phyloP scores from a whole-genome alignment of 2,113 vertebrate species.

The Clupea harengus region DNA sequence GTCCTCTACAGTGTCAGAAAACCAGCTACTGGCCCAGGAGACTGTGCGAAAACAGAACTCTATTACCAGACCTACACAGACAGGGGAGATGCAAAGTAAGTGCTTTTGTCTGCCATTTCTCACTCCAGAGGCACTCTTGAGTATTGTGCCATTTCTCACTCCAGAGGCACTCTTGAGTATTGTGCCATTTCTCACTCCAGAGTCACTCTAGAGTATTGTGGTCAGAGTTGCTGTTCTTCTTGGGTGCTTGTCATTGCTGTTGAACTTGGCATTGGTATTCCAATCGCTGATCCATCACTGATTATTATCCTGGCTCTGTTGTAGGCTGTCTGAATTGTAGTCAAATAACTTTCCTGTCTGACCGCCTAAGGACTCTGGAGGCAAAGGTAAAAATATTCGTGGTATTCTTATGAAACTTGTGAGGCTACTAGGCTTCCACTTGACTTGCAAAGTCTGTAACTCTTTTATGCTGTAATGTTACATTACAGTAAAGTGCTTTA shows the following conservation, averaged over 20 bases:
- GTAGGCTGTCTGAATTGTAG: slow-evolving; percentile 92
- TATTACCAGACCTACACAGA: slow-evolving; percentile 57
- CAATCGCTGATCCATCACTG: neutral
- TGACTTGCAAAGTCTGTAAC: too few relatives aligned
- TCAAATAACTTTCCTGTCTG: slow-evolving; percentile 75
- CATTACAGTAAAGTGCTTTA: neutral
- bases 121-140: neutral
- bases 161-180: too few relatives aligned
- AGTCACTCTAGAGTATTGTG: too few relatives aligned
- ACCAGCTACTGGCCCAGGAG: slow-evolving; percentile 68
- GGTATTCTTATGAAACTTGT: neutral
- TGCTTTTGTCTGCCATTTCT: neutral
- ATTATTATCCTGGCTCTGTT: slow-evolving; percentile 14
- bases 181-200: too few relatives aligned
- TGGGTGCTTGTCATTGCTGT: neutral
- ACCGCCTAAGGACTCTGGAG: slow-evolving; percentile 81
- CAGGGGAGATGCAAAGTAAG: neutral
- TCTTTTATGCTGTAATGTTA: neutral
- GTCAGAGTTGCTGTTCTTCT: neutral
- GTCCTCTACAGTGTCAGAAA: slow-evolving; percentile 64
- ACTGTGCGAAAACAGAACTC: slow-evolving; percentile 64
- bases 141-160: neutral
- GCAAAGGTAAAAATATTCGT: slow-evolving; percentile 71
- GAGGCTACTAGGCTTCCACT: neutral
- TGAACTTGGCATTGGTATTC: neutral